Evolutionary conservation across 2,888 invertebrate species (phyloP).

Genomic region (Drosophila kambysellisi): DNA sequence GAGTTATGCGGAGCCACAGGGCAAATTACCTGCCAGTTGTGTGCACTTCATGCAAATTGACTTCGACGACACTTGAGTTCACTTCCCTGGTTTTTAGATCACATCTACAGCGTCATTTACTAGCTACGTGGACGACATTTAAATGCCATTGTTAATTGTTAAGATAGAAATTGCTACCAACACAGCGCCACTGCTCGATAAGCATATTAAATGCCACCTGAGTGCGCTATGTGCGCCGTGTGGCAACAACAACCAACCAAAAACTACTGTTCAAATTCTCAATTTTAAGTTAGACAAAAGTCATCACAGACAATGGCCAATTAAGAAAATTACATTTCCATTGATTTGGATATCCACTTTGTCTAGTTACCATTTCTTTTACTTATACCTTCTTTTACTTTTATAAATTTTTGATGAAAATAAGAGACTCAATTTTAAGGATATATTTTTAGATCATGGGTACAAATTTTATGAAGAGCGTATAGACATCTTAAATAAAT

Average conservation of each 20-base stretch:
- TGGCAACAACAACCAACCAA: neutral
- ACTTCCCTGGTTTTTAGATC: constrained; percentile 19
- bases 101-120: neutral
- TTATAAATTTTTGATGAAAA: neutral
- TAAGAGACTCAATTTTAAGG: neutral
- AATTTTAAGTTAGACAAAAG: neutral
- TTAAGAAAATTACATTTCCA: neutral
- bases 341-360: neutral
- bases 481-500: too few relatives aligned
- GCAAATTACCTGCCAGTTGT: constrained; percentile 54
- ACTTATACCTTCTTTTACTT: neutral
- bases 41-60: constrained; percentile 57
- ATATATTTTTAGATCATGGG: neutral
- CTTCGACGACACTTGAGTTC: constrained; percentile 34
- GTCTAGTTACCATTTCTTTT: neutral
- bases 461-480: neutral
- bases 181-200: constrained; percentile 6
- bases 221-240: neutral
- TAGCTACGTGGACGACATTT: constrained; percentile 44
- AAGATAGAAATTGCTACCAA: constrained; percentile 11
- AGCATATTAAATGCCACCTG: constrained; percentile 19
- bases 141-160: constrained; percentile 42
- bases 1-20: constrained; percentile 32
- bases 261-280: neutral
- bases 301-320: neutral